Base-by-base conservation (phyloP, 2,113 vertebrate species). In the Cheilinus undulatus region DNA sequence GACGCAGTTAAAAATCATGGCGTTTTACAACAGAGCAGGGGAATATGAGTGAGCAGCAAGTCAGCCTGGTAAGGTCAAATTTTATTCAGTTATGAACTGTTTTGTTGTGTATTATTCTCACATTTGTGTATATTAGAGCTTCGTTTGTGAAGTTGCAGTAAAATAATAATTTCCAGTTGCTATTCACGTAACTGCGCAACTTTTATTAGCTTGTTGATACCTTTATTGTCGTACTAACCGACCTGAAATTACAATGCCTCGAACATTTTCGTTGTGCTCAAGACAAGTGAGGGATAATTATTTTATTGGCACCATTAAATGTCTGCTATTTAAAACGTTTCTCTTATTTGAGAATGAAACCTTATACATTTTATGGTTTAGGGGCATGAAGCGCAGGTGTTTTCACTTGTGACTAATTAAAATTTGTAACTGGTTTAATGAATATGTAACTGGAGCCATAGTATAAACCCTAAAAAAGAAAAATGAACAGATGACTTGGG, bases 361-460 rank as follows among this genome's bases (percentile, higher is more conserved):
- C n/a, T n/a, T n/a, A n/a, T n/a, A n/a, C n/a, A n/a, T n/a, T n/a
- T 22, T 6, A 10, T 2, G 22, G 7, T 38, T n/a, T 20, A 24
- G 27, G 28, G 17, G 32, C 5, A 4, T 3, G 17, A 20, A 6
- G 15, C 22, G 17, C 32, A 28, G 43, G 32, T 59, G 54, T 3
- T 40, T 49, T 59, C 24, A 28, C 2, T 51, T 22, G 11, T 17
- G 17, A 13, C 45, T 69, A 22, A 69, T 59, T 69, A 50, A 28
- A 27, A 11, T 24, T 40, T 4, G 26, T 8, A 3, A 1, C 4
- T 2, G 2, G 2, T 19, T 26, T 1, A 58, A 8, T 1, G 3
- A 3, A 17, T 9, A 1, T n/a, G 23, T 17, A 5, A 19, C 17
- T 45, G 7, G 34, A 36, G 8, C 7, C 2, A 11, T 11, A 36